Conservation (phyloP, 2,113 vertebrate genomes). For the Cyprinus carpio region DNA sequence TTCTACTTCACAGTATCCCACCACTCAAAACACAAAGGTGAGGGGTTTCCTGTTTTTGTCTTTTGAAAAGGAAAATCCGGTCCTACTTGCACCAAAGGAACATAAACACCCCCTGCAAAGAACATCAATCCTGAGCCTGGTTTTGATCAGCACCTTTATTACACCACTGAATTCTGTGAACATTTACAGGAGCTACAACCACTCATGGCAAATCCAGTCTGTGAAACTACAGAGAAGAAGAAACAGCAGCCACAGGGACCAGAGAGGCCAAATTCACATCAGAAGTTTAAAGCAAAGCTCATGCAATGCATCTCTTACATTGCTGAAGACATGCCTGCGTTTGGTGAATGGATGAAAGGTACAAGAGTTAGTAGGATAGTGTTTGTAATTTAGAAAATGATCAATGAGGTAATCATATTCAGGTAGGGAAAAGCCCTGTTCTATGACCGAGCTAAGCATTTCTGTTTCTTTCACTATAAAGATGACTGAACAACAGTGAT, state of each 20-base stretch:
- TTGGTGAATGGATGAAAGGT: constrained; percentile 80
- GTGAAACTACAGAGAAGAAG: background rate
- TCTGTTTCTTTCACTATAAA: background rate
- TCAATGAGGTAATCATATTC: background rate
- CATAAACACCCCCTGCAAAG: background rate
- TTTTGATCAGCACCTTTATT: background rate
- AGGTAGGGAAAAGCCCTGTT: background rate
- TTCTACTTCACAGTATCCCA: background rate
- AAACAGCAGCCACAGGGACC: constrained; percentile 4
- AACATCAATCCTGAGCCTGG: background rate
- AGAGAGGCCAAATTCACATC: background rate
- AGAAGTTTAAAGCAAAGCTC: constrained; percentile 55
- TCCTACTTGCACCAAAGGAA: background rate
- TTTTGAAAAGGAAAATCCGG: background rate
- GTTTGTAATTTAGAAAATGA: background rate
- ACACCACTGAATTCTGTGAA: background rate
- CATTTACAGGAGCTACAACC: constrained; percentile 67
- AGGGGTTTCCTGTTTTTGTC: constrained; percentile 18
- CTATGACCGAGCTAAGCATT: background rate
- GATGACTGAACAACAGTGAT: background rate
- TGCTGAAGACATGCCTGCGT: constrained; percentile 74
- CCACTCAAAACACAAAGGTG: constrained; percentile 22
- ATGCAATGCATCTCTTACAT: constrained; percentile 68
- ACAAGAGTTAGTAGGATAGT: background rate
- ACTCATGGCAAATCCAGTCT: constrained; percentile 66